These are phyloP conservation scores for Pelusios castaneus DNA, from an alignment of 2,113 vertebrate genomes.

Conservation along the genomic window DNA sequence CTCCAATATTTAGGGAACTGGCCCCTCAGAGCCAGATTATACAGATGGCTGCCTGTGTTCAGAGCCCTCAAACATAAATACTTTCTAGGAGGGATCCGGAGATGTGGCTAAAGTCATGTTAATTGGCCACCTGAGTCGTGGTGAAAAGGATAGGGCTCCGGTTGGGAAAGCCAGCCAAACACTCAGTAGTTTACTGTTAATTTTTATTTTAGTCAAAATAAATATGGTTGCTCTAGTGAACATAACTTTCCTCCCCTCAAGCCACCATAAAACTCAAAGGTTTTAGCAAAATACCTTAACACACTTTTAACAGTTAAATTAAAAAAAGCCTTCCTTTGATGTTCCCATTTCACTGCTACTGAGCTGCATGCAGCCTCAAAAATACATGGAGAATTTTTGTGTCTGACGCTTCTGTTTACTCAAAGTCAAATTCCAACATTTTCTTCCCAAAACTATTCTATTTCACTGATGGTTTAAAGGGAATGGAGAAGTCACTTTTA, in stretches of 20 bases:
- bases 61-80: background rate
- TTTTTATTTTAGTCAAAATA: slow-evolving; percentile 19
- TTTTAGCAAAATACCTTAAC: background rate
- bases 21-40: background rate
- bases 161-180: slow-evolving; percentile 22
- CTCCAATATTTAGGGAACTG: background rate
- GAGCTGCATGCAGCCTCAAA: background rate
- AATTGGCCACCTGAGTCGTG: background rate
- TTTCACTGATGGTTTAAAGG: background rate
- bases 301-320: background rate
- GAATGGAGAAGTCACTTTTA: background rate
- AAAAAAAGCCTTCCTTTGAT: background rate
- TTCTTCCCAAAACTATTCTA: accelerated
- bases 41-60: background rate
- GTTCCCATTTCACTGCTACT: background rate
- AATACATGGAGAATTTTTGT: background rate
- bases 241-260: background rate
- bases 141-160: background rate
- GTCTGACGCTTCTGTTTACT: background rate
- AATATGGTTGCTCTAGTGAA: background rate
- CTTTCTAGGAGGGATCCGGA: background rate
- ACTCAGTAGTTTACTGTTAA: background rate
- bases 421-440: background rate
- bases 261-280: background rate
- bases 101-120: background rate